Evolutionary conservation across 2,113 vertebrate genomes (phyloP).

Genomic region (Poeciliopsis retropinna): DNA sequence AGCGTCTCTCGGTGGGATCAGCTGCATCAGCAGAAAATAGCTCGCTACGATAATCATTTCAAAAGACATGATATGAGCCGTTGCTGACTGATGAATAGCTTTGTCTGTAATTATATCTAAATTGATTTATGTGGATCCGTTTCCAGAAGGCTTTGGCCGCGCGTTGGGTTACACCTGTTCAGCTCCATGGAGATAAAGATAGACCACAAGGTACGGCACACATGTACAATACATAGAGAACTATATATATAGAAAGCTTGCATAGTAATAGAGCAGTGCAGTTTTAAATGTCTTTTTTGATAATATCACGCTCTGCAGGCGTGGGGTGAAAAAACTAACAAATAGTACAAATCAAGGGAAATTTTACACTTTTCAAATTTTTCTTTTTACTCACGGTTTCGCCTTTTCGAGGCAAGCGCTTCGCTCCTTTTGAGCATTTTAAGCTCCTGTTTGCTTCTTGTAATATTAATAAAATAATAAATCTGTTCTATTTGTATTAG

Average conservation of each 20-base stretch:
- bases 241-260: constrained; percentile 44
- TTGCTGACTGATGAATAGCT: constrained; percentile 69
- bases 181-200: constrained; percentile 64
- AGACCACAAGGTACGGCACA: constrained; percentile 61
- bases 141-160: constrained; percentile 54
- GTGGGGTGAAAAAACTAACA: background rate
- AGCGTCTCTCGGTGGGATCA: constrained; percentile 40
- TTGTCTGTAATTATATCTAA: constrained; percentile 76
- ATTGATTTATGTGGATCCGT: constrained; percentile 73
- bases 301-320: background rate
- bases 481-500: constrained; percentile 16
- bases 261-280: constrained; percentile 24
- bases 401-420: background rate
- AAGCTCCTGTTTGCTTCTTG: background rate
- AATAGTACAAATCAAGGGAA: background rate
- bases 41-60: constrained; percentile 72
- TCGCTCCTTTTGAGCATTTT: background rate
- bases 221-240: constrained; percentile 39
- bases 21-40: constrained; percentile 63
- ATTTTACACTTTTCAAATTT: background rate
- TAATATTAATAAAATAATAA: constrained; percentile 11
- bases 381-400: background rate
- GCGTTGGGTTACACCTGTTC: constrained; percentile 70
- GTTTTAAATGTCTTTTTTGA: background rate
- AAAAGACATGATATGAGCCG: constrained; percentile 52